A percentile compares a stretch with the other conserved stretches of the same genome.
Evolutionary conservation across 1,140 invertebrate genomes (phyloP).

Genomic region (Drosophila prosaltans): DNA sequence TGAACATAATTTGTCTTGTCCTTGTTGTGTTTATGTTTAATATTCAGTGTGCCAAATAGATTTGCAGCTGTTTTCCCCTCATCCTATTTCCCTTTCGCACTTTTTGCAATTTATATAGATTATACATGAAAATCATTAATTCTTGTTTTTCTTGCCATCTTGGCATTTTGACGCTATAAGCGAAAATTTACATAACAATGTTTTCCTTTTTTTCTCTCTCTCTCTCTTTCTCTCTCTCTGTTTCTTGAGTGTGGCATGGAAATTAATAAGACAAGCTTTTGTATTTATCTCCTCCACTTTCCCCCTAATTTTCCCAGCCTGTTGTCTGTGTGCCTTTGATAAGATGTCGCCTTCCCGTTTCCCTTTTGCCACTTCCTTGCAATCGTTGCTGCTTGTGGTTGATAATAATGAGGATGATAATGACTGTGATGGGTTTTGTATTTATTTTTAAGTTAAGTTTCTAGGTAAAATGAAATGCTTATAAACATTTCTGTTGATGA

Average conservation of each 20-base stretch:
- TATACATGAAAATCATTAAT: constrained; percentile 78
- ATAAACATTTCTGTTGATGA: background rate
- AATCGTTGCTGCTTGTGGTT: background rate
- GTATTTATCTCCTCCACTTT: background rate
- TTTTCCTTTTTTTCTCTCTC: constrained; percentile 40
- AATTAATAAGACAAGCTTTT: constrained; percentile 63
- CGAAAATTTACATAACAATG: constrained; percentile 69
- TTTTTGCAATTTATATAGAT: constrained; percentile 71
- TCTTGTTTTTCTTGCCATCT: constrained; percentile 73
- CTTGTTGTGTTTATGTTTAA: constrained; percentile 7
- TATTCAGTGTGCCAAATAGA: background rate
- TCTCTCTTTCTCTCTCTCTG: background rate
- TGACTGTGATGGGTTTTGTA: constrained; percentile 25
- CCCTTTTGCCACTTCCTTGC: constrained; percentile 1
- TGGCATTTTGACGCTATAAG: constrained; percentile 49
- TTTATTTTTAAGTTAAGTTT: constrained; percentile 31
- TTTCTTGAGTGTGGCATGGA: constrained; percentile 28
- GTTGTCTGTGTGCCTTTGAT: constrained; percentile 43
- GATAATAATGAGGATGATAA: constrained; percentile 18
- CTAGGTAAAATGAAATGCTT: constrained; percentile 11
- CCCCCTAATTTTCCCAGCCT: background rate
- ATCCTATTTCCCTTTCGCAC: constrained; percentile 23
- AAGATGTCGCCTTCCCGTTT: constrained; percentile 30
- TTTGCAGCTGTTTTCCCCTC: background rate
- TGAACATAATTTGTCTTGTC: constrained; percentile 2